Percentiles rank a stretch among this genome's conserved stretches.
phyloP scores from a whole-genome alignment of 2,888 invertebrate genomes.

The Leucophenga montana region DNA sequence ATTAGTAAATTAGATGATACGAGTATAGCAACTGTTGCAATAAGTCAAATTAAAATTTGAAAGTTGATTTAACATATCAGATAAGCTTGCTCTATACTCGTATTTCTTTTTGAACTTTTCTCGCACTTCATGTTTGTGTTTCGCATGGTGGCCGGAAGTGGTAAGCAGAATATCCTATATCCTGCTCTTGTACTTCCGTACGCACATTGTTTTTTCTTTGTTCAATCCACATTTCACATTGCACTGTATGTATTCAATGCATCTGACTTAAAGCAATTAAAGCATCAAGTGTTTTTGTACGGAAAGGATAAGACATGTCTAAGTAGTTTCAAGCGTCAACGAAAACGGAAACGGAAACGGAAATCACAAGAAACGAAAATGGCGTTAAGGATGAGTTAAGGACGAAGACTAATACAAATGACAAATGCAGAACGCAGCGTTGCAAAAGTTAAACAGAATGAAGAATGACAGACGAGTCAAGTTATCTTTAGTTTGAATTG shows the following conservation, averaged over 20 bases:
- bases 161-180: background rate
- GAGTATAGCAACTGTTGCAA: too few species aligned
- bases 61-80: too few species aligned
- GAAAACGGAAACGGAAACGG: background rate
- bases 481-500: background rate
- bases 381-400: background rate
- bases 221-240: too few species aligned
- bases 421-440: constrained; percentile 19
- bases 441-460: constrained; percentile 13
- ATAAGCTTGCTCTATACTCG: too few species aligned
- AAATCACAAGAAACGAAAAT: background rate
- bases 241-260: too few species aligned
- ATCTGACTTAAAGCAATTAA: constrained; percentile 24
- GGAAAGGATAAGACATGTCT: constrained; percentile 8
- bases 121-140: background rate
- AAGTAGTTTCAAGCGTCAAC: constrained; percentile 7
- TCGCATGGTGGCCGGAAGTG: constrained; percentile 8
- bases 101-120: too few species aligned
- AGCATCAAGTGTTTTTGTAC: constrained; percentile 11
- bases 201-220: background rate
- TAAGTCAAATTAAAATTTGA: too few species aligned
- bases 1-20: too few species aligned
- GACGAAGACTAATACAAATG: constrained; percentile 12
- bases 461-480: constrained; percentile 22
- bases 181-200: background rate